Evolutionary conservation across 2,888 invertebrate genomes (phyloP), one percentile per base, ranked within the genome.

Genomic region (Taphrorychus bicolor): DNA sequence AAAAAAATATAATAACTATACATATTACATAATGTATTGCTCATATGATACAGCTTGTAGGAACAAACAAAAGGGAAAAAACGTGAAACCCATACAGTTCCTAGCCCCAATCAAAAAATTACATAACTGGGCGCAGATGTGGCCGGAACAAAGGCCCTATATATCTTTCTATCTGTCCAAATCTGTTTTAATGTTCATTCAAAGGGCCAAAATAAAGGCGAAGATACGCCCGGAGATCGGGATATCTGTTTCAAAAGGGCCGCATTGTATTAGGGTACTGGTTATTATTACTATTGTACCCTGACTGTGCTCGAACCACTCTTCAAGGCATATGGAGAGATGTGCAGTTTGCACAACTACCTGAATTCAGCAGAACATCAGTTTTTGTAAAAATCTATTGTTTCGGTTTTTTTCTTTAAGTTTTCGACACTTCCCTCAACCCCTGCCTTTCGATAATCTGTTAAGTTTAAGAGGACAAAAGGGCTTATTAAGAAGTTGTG

Each of bases 211-310:
- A 62, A 59, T 54, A 63, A 62, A 70, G 51, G 59, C 23, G 42
- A 49, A 70, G 70, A 70, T 70, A 66, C 61, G 70, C 70, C 66
- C 62, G 32, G 21, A 70, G 70, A 66, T 70, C 48, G 17, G 63
- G 70, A 66, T 70, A 70, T 70, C 61, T 70, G 32, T 56, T 62
- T 66, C 70, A 66, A 70, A 60, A 56, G 45, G 32, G 23, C 56
- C 70, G 42, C 59, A 51, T 69, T 70, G 70, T 70, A 70, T 70
- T 66, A 54, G 63, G 48, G 61, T 74, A 70, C 70, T 72, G 72
- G 74, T 75, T 75, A 76, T 76, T 76, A 76, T 74, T 74, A 74
- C 75, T 69, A 66, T 76, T 75, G 75, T 74, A 16, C 16, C 21
- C 16, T 2, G n/a, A n/a, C n/a, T n/a, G n/a, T n/a, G 45, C 45